phyloP scores from a whole-genome alignment of 2,797 vertebrate species.

The Morelia viridis region DNA sequence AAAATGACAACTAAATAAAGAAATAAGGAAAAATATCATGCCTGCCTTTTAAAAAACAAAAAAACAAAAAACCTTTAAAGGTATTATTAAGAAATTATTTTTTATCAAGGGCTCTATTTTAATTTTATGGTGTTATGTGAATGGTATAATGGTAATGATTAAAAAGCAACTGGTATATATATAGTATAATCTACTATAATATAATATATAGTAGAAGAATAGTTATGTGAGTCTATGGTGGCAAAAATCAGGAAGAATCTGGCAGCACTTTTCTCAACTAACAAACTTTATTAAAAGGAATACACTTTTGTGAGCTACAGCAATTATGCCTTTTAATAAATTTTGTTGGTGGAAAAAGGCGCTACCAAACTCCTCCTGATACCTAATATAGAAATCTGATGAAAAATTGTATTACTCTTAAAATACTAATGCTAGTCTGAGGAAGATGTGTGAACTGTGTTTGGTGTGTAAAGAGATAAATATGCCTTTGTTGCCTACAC shows the following conservation, averaged over 20 bases:
- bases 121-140: background rate
- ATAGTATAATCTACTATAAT: no score
- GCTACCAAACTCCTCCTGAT: background rate
- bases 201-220: background rate
- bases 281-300: background rate
- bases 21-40: background rate
- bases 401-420: background rate
- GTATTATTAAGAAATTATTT: background rate
- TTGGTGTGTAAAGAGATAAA: background rate
- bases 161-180: background rate
- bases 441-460: background rate
- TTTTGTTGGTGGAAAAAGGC: background rate
- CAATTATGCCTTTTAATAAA: background rate
- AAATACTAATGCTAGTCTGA: background rate
- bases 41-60: background rate
- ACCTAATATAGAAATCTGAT: background rate
- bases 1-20: background rate
- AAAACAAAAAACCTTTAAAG: background rate
- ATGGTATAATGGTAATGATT: background rate
- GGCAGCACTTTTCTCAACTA: background rate
- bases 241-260: background rate
- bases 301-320: background rate
- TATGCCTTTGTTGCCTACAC: no score
- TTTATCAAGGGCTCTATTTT: background rate
- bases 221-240: background rate